A percentile compares a stretch with the other conserved stretches of the same genome.
These are phyloP conservation scores for Pycnomerus fuliginosus DNA, from an alignment of 2,888 invertebrate genomes.

Conservation along the genomic window DNA sequence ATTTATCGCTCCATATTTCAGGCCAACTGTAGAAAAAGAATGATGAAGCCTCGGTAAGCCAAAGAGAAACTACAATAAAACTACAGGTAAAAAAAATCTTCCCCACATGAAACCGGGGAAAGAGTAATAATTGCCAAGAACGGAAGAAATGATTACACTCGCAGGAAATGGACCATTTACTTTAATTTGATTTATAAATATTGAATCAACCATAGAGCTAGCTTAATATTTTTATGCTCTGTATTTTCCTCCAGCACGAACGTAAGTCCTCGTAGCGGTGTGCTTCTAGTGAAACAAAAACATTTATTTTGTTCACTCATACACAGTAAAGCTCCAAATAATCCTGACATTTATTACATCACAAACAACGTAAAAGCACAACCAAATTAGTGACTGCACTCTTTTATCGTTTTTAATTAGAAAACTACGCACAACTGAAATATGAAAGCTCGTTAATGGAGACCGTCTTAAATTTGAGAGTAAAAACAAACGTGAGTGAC, in stretches of 20 bases:
- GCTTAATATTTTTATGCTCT: conserved; percentile 4
- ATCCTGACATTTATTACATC: too few relatives aligned
- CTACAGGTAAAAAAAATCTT: conserved; percentile 5
- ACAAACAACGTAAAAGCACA: too few relatives aligned
- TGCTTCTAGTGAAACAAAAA: too few relatives aligned
- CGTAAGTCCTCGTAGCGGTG: background rate
- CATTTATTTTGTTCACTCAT: too few relatives aligned
- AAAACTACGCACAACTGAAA: too few relatives aligned
- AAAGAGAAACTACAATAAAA: conserved; percentile 4
- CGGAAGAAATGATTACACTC: conserved; percentile 38
- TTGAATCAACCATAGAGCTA: conserved; percentile 34
- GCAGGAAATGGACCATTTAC: conserved; percentile 38
- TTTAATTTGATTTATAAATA: conserved; percentile 42
- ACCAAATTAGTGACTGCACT: too few relatives aligned
- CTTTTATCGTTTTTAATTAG: too few relatives aligned
- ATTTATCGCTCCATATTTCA: conserved; percentile 13
- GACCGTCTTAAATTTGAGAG: too few relatives aligned
- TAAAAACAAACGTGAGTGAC: too few relatives aligned
- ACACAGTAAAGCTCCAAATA: too few relatives aligned
- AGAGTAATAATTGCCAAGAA: conserved; percentile 37
- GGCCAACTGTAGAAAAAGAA: too few relatives aligned
- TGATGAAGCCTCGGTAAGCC: conserved; percentile 6
- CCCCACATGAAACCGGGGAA: conserved; percentile 25
- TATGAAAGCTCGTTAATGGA: too few relatives aligned
- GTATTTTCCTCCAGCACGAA: background rate